Base-by-base conservation (phyloP, 2,888 invertebrate genomes). In the Helicoverpa assulta region DNA sequence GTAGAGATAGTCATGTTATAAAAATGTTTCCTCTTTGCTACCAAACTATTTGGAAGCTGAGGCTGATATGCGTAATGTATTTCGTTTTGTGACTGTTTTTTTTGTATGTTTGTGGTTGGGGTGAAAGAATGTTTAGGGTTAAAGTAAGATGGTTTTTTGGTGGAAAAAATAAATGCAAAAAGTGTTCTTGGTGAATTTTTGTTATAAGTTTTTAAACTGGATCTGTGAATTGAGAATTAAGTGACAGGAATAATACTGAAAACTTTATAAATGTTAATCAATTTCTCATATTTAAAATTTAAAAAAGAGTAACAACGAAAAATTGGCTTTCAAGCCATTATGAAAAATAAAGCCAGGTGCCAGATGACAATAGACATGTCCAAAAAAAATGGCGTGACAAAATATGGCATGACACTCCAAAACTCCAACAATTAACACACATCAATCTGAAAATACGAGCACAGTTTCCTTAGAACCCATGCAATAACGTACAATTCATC, bases 401-500 rank as follows among this genome's bases (percentile, higher is more conserved):
- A 53, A 26, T 16, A 53, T 53, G 26, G 16, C 47, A 47, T 47
- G 47, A 53, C 53, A 53, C 16, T 5, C 12, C 29, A 7, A 6
- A 26, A 50, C 10, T 29, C 7, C 18, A 18, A 50, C 47, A 77
- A 64, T 77, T 73, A 76, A 57, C 33, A 19, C 8, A 6, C 65
- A 26, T 26, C 33, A n/a, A 63, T 37, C 7, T 50, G 40, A 73
- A 59, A 61, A 78, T 14, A 65, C 61, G 57, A 67, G 73, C 54
- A 70, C 68, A 67, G 66, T 76, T 65, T 68, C 58, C 43, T 54
- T 56, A 63, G 65, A 77, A 73, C 62, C 67, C 68, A 63, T 29
- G 72, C 60, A 69, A 69, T 76, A 74, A 56, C 60, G 64, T 66
- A 63, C 80, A 72, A 81, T 83, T 83, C 79, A 76, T 78, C 76